phyloP scores from a whole-genome alignment of 2,113 vertebrate genomes.

The Serilophus lunatus region DNA sequence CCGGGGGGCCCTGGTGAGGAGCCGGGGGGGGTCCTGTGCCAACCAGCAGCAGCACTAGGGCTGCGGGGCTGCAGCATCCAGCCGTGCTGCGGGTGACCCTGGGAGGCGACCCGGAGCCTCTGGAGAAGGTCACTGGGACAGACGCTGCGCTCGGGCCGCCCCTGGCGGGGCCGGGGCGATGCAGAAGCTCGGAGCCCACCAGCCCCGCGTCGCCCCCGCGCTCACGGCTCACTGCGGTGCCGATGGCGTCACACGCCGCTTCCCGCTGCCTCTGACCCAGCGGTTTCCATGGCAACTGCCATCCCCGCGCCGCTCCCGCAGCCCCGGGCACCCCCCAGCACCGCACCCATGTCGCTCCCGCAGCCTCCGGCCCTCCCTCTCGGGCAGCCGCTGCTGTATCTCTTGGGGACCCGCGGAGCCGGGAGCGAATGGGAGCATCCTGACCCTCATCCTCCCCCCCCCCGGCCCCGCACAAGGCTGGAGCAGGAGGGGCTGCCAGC shows the following conservation, averaged over 20 bases:
- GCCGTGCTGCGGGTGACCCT: fast-evolving
- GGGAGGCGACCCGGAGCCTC: background rate
- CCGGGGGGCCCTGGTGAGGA: background rate
- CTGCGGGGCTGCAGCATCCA: fast-evolving
- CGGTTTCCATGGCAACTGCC: conserved; percentile 40
- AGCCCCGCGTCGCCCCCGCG: background rate
- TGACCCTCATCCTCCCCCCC: background rate
- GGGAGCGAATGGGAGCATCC: background rate
- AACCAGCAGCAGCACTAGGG: fast-evolving
- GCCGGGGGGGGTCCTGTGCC: fast-evolving
- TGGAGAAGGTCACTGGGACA: fast-evolving
- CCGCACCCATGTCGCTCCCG: background rate
- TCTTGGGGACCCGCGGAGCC: fast-evolving
- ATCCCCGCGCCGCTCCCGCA: background rate
- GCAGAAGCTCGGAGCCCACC: background rate
- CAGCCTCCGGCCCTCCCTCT: too few species aligned
- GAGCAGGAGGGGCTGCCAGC: background rate
- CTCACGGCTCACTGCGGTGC: conserved; percentile 24
- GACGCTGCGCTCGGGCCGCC: background rate
- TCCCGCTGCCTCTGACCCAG: background rate
- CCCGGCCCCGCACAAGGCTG: background rate
- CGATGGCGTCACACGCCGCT: conserved; percentile 27
- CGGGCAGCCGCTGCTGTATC: background rate
- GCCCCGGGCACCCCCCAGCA: too few species aligned
- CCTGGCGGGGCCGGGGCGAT: background rate